phyloP scores from a whole-genome alignment of 1,140 invertebrate species.

The Lasaia peninsularis region DNA sequence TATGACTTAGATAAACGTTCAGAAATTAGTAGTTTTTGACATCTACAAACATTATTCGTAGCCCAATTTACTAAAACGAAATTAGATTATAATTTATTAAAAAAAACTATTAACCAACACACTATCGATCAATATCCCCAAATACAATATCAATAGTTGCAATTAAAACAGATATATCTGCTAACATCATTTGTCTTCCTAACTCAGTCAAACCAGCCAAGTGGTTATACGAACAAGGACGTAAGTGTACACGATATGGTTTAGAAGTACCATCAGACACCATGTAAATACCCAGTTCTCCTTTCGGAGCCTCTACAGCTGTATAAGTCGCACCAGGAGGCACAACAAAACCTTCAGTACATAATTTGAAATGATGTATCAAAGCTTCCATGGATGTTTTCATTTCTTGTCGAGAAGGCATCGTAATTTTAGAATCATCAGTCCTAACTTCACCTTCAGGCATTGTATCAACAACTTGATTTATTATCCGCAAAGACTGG shows the following conservation, averaged over 20 bases:
- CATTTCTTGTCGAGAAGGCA: slow-evolving; percentile 89
- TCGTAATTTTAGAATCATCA: slow-evolving; percentile 90
- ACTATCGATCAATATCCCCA: slow-evolving; percentile 89
- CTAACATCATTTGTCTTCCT: slow-evolving; percentile 80
- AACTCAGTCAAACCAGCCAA: slow-evolving; percentile 81
- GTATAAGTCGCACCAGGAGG: slow-evolving; percentile 90
- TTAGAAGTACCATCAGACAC: slow-evolving; percentile 89
- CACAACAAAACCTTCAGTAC: slow-evolving; percentile 87
- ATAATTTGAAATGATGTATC: slow-evolving; percentile 94
- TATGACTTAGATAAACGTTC: neutral
- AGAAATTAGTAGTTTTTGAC: no score
- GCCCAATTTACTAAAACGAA: no score
- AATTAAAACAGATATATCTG: slow-evolving; percentile 90
- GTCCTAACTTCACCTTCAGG: slow-evolving; percentile 88
- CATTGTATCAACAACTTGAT: slow-evolving; percentile 91
- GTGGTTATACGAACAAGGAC: slow-evolving; percentile 86
- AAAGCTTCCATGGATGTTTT: slow-evolving; percentile 93
- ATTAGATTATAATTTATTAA: no score
- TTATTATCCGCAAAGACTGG: slow-evolving; percentile 57
- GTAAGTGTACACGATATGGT: slow-evolving; percentile 90
- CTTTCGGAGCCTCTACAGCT: slow-evolving; percentile 88
- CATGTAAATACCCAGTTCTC: slow-evolving; percentile 92
- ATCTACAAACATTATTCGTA: no score
- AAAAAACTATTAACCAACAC: neutral
- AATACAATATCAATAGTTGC: slow-evolving; percentile 92